Evolutionary conservation across 53 echinoderm and acorn worm genomes (phyloP).

Genomic region (Echinometra lucunter): DNA sequence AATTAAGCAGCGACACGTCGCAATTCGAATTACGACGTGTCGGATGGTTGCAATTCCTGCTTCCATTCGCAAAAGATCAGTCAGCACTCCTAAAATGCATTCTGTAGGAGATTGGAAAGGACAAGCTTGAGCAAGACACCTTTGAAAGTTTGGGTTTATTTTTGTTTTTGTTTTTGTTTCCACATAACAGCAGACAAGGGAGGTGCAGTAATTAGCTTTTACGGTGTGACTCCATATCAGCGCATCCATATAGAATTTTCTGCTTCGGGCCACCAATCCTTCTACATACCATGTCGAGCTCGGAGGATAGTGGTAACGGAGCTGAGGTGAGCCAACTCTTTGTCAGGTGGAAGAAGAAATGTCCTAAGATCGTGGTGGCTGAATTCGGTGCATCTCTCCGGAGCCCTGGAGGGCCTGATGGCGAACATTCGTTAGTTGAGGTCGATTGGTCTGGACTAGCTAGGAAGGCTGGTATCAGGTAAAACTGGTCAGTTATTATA

Average conservation of each 20-base stretch:
- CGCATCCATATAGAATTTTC: not conserved
- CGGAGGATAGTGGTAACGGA: not conserved
- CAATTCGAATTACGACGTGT: no score
- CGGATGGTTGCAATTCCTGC: no score
- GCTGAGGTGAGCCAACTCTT: not conserved
- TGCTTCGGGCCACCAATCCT: not conserved
- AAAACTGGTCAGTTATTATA: not conserved
- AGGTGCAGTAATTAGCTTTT: not conserved
- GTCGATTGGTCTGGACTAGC: not conserved
- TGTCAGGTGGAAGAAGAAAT: not conserved
- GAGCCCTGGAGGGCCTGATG: not conserved
- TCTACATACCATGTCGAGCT: not conserved
- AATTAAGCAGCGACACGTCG: no score
- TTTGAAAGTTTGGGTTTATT: no score
- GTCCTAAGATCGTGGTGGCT: not conserved
- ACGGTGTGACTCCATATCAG: not conserved
- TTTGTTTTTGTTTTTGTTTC: no score
- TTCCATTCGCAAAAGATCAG: no score
- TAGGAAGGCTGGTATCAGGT: not conserved
- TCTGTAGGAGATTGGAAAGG: no score
- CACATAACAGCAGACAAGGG: no score
- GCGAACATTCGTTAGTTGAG: not conserved
- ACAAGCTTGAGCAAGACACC: no score
- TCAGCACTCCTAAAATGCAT: no score
- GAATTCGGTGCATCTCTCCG: not conserved